These are phyloP conservation scores for Hyposoter dolosus DNA, from an alignment of 2,888 invertebrate genomes.

Conservation along the genomic window DNA sequence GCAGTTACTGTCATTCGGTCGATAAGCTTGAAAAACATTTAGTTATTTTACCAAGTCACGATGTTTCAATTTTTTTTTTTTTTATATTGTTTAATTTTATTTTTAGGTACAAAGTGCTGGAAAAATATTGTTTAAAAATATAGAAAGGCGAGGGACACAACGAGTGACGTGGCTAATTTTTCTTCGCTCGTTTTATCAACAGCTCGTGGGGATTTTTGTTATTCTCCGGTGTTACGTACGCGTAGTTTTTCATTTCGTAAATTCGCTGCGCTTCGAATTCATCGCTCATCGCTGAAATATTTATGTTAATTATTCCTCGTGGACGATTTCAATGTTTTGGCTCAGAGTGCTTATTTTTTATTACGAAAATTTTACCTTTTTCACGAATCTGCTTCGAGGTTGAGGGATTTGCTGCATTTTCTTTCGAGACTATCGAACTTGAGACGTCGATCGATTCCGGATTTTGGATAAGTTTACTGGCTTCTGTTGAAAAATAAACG, in stretches of 20 bases:
- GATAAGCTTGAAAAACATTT: neutral
- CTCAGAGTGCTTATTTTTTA: neutral
- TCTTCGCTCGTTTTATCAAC: slow-evolving; percentile 10
- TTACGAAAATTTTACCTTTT: slow-evolving; percentile 44
- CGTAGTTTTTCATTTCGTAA: slow-evolving; percentile 79
- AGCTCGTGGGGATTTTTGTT: slow-evolving; percentile 53
- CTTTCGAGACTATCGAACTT: slow-evolving; percentile 4
- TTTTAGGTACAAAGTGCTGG: neutral
- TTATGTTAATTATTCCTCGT: neutral
- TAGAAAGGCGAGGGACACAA: neutral
- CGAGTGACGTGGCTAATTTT: slow-evolving; percentile 20
- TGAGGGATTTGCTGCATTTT: slow-evolving; percentile 9
- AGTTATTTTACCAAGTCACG: neutral
- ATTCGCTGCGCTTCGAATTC: slow-evolving; percentile 70
- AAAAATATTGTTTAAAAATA: neutral
- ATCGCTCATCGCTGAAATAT: slow-evolving; percentile 40
- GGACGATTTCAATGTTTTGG: neutral
- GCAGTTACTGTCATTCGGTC: neutral
- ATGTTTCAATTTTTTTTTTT: neutral
- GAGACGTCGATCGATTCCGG: slow-evolving; percentile 52
- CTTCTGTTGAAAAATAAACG: slow-evolving; percentile 41
- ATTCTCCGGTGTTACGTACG: slow-evolving; percentile 71
- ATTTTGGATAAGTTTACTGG: slow-evolving; percentile 62
- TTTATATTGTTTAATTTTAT: neutral
- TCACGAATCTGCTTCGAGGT: neutral